phyloP scores from a whole-genome alignment of 2,113 vertebrate genomes.

The Psettodes erumei region DNA sequence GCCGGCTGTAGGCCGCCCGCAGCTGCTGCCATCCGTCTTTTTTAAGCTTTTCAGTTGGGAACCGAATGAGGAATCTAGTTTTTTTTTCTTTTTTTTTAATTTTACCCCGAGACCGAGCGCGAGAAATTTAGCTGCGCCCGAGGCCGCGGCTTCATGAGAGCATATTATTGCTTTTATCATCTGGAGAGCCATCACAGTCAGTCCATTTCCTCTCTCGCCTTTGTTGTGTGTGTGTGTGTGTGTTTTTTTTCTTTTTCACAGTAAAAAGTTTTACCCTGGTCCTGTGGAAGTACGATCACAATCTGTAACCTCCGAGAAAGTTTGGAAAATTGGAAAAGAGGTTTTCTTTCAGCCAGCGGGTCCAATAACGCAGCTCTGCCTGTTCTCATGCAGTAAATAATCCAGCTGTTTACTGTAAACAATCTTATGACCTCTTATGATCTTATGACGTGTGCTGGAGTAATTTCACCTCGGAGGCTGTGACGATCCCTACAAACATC shows the following conservation, averaged over 20 bases:
- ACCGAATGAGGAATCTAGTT: constrained; percentile 65
- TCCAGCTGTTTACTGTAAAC: too few relatives aligned
- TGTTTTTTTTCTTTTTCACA: constrained; percentile 19
- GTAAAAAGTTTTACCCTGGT: constrained; percentile 11
- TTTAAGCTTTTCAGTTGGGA: constrained; percentile 54
- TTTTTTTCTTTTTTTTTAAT: constrained; percentile 15
- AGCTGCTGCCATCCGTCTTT: constrained; percentile 52
- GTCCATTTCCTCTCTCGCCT: constrained; percentile 27
- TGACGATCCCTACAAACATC: too few relatives aligned
- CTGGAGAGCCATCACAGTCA: constrained; percentile 49
- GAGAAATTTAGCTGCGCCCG: constrained; percentile 50
- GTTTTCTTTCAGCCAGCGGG: neutral
- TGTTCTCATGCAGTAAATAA: too few relatives aligned
- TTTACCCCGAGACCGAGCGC: constrained; percentile 48
- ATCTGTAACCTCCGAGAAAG: neutral
- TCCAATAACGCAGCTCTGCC: too few relatives aligned
- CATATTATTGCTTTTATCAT: constrained; percentile 65
- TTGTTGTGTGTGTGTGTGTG: too few relatives aligned
- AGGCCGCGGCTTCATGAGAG: constrained; percentile 47
- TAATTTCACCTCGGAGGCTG: too few relatives aligned
- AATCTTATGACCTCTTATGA: too few relatives aligned
- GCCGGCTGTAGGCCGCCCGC: constrained; percentile 11
- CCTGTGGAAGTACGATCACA: neutral
- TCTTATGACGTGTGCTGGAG: too few relatives aligned
- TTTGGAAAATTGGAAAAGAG: neutral